phyloP scores from a whole-genome alignment of 2,797 vertebrate species.

The Valencia hispanica region DNA sequence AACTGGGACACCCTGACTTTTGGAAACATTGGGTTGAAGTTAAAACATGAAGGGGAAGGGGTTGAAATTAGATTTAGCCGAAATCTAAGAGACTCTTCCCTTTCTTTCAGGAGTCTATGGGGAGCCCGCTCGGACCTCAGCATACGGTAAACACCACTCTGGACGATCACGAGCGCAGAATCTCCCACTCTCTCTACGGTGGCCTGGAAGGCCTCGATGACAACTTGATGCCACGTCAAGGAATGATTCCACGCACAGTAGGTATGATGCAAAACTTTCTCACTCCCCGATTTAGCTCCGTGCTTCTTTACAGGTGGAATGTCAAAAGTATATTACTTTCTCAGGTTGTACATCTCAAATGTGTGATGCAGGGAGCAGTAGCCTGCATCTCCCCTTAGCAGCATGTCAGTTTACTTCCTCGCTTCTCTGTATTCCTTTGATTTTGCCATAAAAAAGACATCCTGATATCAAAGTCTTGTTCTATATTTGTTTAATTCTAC shows the following conservation, averaged over 20 bases:
- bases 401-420: not conserved
- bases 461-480: too few species aligned
- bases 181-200: constrained; percentile 92
- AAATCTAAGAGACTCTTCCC: not conserved
- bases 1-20: too few species aligned
- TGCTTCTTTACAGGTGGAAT: not conserved
- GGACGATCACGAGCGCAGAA: constrained; percentile 92
- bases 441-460: not conserved
- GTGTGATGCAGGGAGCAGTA: not conserved
- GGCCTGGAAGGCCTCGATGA: constrained; percentile 92
- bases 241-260: constrained; percentile 70
- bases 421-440: not conserved
- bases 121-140: constrained; percentile 85
- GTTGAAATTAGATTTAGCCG: too few species aligned
- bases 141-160: constrained; percentile 83
- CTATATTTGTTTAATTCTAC: not conserved
- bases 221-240: constrained; percentile 81
- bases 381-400: not conserved
- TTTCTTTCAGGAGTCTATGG: constrained; percentile 78
- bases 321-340: not conserved
- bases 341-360: not conserved
- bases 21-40: too few species aligned
- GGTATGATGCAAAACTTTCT: constrained; percentile 38
- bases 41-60: too few species aligned
- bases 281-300: not conserved